These are phyloP conservation scores for Pachyseris speciosa DNA, from an alignment of 64 coral and sea anemone species.

Conservation along the genomic window DNA sequence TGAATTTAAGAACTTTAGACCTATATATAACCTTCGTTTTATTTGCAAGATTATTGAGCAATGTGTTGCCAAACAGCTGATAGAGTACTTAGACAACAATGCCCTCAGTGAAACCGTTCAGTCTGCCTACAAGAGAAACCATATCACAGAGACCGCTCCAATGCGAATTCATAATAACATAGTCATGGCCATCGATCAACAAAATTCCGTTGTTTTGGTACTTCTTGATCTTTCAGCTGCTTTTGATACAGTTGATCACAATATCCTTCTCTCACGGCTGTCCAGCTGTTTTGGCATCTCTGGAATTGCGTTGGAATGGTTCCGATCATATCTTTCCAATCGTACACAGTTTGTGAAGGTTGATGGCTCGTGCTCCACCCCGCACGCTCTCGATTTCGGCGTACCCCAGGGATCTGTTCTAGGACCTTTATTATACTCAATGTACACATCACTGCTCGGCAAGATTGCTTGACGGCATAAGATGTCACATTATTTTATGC, in stretches of 20 bases:
- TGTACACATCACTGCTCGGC: too few relatives aligned
- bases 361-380: too few relatives aligned
- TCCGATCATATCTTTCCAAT: too few relatives aligned
- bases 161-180: slow-evolving; percentile 28
- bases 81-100: neutral
- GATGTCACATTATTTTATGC: too few relatives aligned
- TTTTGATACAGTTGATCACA: slow-evolving; percentile 36
- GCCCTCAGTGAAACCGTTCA: neutral
- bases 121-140: neutral
- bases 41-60: slow-evolving; percentile 14
- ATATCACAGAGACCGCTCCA: slow-evolving; percentile 24
- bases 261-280: too few relatives aligned
- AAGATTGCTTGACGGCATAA: too few relatives aligned
- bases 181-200: neutral
- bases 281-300: too few relatives aligned
- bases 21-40: slow-evolving; percentile 34
- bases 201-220: neutral
- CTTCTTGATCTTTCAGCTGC: slow-evolving; percentile 40
- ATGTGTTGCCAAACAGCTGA: neutral
- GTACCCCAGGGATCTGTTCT: too few relatives aligned
- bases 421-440: too few relatives aligned
- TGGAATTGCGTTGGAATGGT: too few relatives aligned
- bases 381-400: too few relatives aligned
- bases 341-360: too few relatives aligned
- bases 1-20: slow-evolving; percentile 16